phyloP scores from a whole-genome alignment of 2,113 vertebrate species.

The Chauna torquata region DNA sequence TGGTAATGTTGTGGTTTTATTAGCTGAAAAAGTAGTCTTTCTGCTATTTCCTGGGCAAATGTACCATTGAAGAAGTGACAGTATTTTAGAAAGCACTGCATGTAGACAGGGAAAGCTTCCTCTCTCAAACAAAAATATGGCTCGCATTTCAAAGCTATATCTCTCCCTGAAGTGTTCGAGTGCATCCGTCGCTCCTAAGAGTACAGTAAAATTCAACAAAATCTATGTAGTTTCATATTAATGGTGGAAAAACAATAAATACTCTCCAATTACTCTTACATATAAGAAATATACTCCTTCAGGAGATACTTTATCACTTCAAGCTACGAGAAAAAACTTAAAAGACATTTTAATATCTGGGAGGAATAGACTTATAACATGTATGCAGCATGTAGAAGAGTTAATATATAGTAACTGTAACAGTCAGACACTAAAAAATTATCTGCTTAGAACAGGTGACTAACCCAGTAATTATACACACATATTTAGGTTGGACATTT shows the following conservation, averaged over 20 bases:
- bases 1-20: neutral
- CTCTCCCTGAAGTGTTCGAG: neutral
- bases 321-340: neutral
- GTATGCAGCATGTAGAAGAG: neutral
- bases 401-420: neutral
- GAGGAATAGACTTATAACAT: neutral
- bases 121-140: neutral
- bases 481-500: constrained; percentile 23
- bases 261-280: neutral
- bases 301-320: neutral
- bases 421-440: neutral
- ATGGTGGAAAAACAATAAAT: neutral
- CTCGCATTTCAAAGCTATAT: neutral
- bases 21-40: neutral
- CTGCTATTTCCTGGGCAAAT: neutral
- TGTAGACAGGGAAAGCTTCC: neutral
- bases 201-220: neutral
- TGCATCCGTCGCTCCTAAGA: neutral
- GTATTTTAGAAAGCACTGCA: neutral
- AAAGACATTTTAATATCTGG: neutral
- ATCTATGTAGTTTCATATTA: neutral
- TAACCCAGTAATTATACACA: constrained; percentile 11
- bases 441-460: constrained; percentile 20
- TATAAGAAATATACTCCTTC: neutral
- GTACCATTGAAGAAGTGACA: neutral